Percentiles rank a stretch among this genome's conserved stretches.
Evolutionary conservation across 1,140 invertebrate genomes (phyloP).

Genomic region (Cydia splendana): DNA sequence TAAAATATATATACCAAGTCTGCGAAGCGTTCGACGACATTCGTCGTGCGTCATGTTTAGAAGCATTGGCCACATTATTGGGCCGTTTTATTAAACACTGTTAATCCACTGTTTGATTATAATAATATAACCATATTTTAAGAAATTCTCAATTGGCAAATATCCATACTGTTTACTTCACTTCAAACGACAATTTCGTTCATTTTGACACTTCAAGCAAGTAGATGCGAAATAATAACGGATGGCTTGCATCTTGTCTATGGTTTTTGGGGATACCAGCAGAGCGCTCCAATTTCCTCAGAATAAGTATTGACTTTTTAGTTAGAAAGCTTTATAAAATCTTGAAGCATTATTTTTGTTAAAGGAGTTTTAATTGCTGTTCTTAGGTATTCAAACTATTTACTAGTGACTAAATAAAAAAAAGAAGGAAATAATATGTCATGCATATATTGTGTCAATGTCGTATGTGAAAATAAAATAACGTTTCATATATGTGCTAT

Average conservation of each 20-base stretch:
- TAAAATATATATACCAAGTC: slow-evolving; percentile 86
- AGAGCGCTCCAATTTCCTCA: not conserved
- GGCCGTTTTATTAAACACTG: slow-evolving; percentile 55
- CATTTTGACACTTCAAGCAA: slow-evolving; percentile 75
- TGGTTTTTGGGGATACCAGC: slow-evolving; percentile 44
- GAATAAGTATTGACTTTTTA: not conserved
- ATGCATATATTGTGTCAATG: no score
- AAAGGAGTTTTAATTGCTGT: no score
- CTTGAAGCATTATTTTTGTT: no score
- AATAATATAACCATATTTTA: slow-evolving; percentile 76
- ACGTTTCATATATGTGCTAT: no score
- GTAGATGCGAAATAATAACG: slow-evolving; percentile 64
- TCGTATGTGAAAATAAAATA: no score
- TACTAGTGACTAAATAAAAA: no score
- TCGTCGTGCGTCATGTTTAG: slow-evolving; percentile 85
- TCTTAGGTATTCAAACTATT: no score
- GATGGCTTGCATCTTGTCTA: slow-evolving; percentile 67
- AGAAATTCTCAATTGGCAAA: slow-evolving; percentile 76
- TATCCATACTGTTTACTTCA: slow-evolving; percentile 81
- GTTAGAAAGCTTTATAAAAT: not conserved
- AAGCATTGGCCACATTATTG: slow-evolving; percentile 77
- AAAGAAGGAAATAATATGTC: no score
- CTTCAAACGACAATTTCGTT: slow-evolving; percentile 79
- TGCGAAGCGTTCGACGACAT: slow-evolving; percentile 90
- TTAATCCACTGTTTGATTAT: slow-evolving; percentile 64